These are phyloP conservation scores for Parnassius smintheus DNA, from an alignment of 2,888 invertebrate genomes.

Conservation along the genomic window DNA sequence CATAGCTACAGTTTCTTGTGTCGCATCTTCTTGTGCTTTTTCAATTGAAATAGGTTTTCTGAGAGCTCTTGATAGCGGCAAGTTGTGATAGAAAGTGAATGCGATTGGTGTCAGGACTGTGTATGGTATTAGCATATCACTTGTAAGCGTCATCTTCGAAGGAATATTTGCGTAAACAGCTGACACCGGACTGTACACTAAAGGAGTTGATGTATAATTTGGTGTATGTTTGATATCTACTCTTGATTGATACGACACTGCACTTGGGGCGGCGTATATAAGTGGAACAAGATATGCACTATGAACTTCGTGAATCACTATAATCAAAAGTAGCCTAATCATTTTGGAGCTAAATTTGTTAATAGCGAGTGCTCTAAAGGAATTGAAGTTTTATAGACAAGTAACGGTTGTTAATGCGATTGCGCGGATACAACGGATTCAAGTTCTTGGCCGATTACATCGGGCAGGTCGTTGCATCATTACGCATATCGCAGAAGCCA, in stretches of 20 bases:
- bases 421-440: conserved; percentile 54
- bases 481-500: conserved; percentile 41
- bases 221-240: conserved; percentile 69
- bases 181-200: conserved; percentile 54
- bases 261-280: conserved; percentile 73
- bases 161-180: conserved; percentile 42
- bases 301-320: conserved; percentile 42
- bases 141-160: conserved; percentile 36
- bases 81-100: conserved; percentile 58
- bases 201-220: conserved; percentile 45
- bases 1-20: conserved; percentile 20
- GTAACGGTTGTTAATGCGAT: conserved; percentile 64
- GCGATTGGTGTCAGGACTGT: conserved; percentile 58
- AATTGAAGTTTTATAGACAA: conserved; percentile 60
- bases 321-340: conserved; percentile 50
- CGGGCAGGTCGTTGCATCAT: conserved; percentile 63
- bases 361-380: conserved; percentile 31
- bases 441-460: conserved; percentile 64
- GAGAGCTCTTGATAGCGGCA: conserved; percentile 63
- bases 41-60: conserved; percentile 57
- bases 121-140: conserved; percentile 44
- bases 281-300: conserved; percentile 51
- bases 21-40: conserved; percentile 39
- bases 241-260: conserved; percentile 80
- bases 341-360: conserved; percentile 51